These are phyloP conservation scores for Anoplophora glabripennis DNA, from an alignment of 1,140 invertebrate species.

Conservation along the genomic window DNA sequence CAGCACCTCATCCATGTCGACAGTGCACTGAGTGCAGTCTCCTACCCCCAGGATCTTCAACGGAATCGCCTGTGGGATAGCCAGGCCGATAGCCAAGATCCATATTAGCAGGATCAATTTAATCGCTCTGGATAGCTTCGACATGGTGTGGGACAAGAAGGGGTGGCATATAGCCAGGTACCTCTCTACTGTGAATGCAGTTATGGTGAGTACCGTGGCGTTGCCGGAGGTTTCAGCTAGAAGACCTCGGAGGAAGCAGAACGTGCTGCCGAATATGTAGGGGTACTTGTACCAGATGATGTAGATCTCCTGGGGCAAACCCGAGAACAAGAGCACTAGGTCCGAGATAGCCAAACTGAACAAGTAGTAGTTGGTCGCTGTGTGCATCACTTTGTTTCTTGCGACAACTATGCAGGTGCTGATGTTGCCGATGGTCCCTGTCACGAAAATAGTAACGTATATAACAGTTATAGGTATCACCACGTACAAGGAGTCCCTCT, in stretches of 20 bases:
- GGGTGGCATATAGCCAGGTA: conserved; percentile 84
- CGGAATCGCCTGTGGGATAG: conserved; percentile 77
- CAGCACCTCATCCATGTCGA: conserved; percentile 51
- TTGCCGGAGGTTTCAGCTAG: conserved; percentile 83
- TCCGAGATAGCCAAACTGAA: conserved; percentile 93
- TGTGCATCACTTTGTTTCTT: conserved; percentile 89
- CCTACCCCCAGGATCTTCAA: conserved; percentile 56
- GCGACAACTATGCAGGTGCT: conserved; percentile 91
- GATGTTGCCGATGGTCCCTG: conserved; percentile 85
- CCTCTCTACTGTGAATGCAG: conserved; percentile 80
- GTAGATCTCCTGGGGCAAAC: conserved; percentile 81
- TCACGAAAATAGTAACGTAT: conserved; percentile 80
- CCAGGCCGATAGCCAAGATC: conserved; percentile 67
- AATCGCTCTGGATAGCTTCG: conserved; percentile 71
- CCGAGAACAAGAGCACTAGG: conserved; percentile 77
- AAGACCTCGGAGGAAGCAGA: conserved; percentile 73
- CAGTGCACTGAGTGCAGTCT: conserved; percentile 46
- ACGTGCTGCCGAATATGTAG: conserved; percentile 71
- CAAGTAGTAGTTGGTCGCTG: conserved; percentile 89
- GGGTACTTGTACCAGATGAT: conserved; percentile 84
- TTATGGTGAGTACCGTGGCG: conserved; percentile 89
- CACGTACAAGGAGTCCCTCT: conserved; percentile 66
- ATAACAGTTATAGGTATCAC: conserved; percentile 77
- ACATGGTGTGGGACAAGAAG: conserved; percentile 78
- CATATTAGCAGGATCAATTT: conserved; percentile 73